Evolutionary conservation across 2,888 invertebrate species (phyloP).

Genomic region (Agrochola litura): DNA sequence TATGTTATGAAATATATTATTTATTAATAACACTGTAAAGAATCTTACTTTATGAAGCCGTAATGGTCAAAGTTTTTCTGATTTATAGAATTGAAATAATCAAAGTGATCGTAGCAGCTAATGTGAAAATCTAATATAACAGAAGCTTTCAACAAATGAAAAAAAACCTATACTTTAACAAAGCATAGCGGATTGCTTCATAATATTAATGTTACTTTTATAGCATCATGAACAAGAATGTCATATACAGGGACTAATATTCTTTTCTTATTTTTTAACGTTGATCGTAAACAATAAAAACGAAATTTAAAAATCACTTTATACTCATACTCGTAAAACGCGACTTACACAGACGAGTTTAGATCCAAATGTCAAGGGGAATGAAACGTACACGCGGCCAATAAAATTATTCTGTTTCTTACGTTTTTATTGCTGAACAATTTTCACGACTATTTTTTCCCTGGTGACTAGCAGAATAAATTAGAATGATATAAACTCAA

Average conservation of each 20-base stretch:
- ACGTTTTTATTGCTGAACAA: conserved; percentile 57
- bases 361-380: conserved; percentile 65
- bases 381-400: conserved; percentile 64
- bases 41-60: conserved; percentile 4
- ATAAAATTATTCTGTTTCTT: conserved; percentile 65
- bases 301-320: conserved; percentile 61
- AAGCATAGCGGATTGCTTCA: conserved; percentile 25
- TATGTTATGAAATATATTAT: neutral
- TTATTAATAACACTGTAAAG: neutral
- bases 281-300: conserved; percentile 54
- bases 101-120: conserved; percentile 4
- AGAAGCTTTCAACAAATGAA: conserved; percentile 31
- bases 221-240: conserved; percentile 48
- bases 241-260: conserved; percentile 40
- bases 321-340: conserved; percentile 56
- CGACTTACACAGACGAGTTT: conserved; percentile 56
- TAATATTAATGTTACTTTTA: conserved; percentile 49
- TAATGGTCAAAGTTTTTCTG: neutral
- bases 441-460: conserved; percentile 54
- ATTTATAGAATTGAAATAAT: conserved; percentile 10
- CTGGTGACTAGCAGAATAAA: conserved; percentile 38
- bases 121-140: neutral
- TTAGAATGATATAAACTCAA: conserved; percentile 34
- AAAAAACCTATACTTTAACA: conserved; percentile 13
- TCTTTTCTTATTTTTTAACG: conserved; percentile 52